Evolutionary conservation across 2,113 vertebrate genomes (phyloP).

Genomic region (Mus pahari): DNA sequence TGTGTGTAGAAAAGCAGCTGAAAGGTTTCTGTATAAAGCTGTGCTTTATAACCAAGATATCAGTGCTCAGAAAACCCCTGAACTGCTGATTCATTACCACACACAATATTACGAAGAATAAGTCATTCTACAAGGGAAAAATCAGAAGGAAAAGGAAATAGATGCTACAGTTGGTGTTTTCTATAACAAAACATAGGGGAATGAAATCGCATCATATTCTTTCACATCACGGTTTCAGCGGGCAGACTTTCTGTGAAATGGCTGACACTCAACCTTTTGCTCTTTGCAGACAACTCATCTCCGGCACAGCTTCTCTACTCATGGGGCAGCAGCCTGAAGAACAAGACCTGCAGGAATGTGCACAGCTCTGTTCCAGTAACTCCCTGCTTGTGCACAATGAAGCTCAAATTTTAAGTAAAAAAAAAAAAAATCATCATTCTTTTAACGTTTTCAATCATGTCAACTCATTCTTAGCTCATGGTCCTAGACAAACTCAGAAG

Average conservation of each 20-base stretch:
- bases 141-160: not conserved
- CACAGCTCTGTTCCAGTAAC: not conserved
- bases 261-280: not conserved
- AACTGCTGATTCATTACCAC: not conserved
- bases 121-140: not conserved
- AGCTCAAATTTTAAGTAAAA: slow-evolving; percentile 27
- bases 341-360: not conserved
- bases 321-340: not conserved
- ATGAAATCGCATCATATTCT: not conserved
- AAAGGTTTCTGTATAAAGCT: not conserved
- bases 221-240: not conserved
- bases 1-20: not conserved
- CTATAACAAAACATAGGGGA: not conserved
- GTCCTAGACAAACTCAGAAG: not conserved
- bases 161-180: not conserved
- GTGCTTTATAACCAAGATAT: not conserved
- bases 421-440: not conserved
- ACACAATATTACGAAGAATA: not conserved
- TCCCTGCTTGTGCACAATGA: not conserved
- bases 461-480: slow-evolving; percentile 13
- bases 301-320: not conserved
- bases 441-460: not conserved
- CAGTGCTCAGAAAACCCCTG: not conserved
- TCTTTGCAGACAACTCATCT: not conserved
- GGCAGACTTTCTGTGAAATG: slow-evolving; percentile 15